Conservation (phyloP, 2,113 vertebrate genomes). For the Cyprinodon tularosa region DNA sequence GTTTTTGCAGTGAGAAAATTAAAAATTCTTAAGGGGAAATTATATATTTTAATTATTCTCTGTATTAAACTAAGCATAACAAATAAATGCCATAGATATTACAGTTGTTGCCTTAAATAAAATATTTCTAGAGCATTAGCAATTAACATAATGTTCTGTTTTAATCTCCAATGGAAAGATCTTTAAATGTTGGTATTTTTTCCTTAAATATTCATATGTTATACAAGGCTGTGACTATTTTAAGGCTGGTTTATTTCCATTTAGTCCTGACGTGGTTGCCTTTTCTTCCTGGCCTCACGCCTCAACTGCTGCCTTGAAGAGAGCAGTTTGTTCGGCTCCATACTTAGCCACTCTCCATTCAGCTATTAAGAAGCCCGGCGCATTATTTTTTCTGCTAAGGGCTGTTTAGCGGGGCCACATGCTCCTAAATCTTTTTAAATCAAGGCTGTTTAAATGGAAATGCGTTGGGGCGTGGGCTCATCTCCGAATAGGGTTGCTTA, state of each 20-base stretch:
- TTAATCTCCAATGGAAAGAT: no score
- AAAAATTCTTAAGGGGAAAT: no score
- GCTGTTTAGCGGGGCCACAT: conserved; percentile 29
- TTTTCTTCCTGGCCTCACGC: background rate
- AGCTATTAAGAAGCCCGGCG: conserved; percentile 36
- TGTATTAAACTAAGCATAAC: no score
- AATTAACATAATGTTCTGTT: no score
- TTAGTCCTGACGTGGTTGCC: conserved; percentile 11
- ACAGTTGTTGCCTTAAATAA: no score
- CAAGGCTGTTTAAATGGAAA: conserved; percentile 50
- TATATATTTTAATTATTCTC: no score
- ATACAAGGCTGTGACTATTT: background rate
- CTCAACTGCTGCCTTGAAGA: conserved; percentile 33
- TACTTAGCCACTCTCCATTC: conserved; percentile 44
- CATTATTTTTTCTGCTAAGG: conserved; percentile 42
- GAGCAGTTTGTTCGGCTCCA: conserved; percentile 49
- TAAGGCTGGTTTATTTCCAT: conserved; percentile 38
- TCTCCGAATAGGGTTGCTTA: conserved; percentile 23
- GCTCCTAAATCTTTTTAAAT: conserved; percentile 47
- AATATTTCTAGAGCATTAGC: no score
- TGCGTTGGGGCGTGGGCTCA: conserved; percentile 32
- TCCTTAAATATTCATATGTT: background rate
- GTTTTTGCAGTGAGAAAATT: no score
- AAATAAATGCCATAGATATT: no score
- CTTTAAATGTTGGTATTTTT: no score